These are phyloP conservation scores for Cyrtodaria siliqua DNA, from an alignment of 2,888 invertebrate species.

Conservation along the genomic window DNA sequence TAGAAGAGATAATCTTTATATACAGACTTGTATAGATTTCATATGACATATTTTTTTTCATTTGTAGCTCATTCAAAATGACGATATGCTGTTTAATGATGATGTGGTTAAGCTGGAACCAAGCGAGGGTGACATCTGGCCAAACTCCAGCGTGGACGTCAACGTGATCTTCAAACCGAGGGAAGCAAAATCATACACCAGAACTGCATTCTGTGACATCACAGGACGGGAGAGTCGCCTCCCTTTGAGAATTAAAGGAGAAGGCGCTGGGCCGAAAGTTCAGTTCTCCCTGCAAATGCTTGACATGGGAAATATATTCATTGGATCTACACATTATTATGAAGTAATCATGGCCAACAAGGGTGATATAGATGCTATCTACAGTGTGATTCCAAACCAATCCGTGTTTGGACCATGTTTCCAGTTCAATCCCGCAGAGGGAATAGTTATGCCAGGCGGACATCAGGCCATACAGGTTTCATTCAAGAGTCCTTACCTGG, in stretches of 20 bases:
- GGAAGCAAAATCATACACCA: slow-evolving; percentile 83
- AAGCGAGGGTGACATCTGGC: slow-evolving; percentile 86
- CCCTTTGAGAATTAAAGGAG: slow-evolving; percentile 84
- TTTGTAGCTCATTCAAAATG: slow-evolving; percentile 79
- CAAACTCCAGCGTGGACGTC: slow-evolving; percentile 84
- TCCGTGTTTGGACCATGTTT: slow-evolving; percentile 84
- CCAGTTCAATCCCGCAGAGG: slow-evolving; percentile 84
- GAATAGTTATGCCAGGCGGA: slow-evolving; percentile 85
- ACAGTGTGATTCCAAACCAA: slow-evolving; percentile 79
- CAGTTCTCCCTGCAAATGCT: slow-evolving; percentile 84
- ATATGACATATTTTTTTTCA: too few relatives aligned
- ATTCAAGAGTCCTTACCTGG: slow-evolving; percentile 83
- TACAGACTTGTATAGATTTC: too few relatives aligned
- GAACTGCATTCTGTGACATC: slow-evolving; percentile 85
- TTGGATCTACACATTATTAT: slow-evolving; percentile 85
- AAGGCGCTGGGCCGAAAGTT: slow-evolving; percentile 85
- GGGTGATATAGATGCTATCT: slow-evolving; percentile 86
- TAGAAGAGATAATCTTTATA: too few relatives aligned
- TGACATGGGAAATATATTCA: slow-evolving; percentile 86
- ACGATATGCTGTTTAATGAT: slow-evolving; percentile 84
- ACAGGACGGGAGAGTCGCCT: slow-evolving; percentile 85
- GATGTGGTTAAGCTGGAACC: slow-evolving; percentile 85
- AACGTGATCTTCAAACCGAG: slow-evolving; percentile 85
- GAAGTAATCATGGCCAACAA: slow-evolving; percentile 86
- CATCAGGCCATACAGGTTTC: slow-evolving; percentile 85